Conservation (phyloP, 2,888 invertebrate genomes). For the Mamestra brassicae region DNA sequence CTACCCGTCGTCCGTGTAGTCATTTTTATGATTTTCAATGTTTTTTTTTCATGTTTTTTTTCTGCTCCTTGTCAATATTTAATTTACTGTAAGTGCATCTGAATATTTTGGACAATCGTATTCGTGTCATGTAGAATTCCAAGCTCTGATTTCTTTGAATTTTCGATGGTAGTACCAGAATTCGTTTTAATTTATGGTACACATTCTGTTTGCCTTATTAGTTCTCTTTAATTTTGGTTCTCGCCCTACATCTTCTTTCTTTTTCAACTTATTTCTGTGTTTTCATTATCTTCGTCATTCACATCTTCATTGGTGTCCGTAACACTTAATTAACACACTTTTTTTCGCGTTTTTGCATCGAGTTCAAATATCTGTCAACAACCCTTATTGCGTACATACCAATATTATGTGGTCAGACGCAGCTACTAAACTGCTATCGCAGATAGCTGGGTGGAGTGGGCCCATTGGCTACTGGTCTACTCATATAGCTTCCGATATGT, state of each 20-base stretch:
- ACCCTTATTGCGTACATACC: conserved; percentile 35
- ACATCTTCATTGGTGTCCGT: no score
- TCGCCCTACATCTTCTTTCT: neutral
- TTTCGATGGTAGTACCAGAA: neutral
- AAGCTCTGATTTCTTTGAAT: neutral
- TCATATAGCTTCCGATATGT: neutral
- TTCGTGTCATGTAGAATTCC: neutral
- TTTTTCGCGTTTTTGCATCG: neutral
- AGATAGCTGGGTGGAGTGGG: conserved; percentile 7
- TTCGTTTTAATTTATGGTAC: neutral
- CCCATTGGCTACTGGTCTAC: no score
- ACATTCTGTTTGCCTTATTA: neutral
- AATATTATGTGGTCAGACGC: neutral
- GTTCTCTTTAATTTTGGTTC: neutral
- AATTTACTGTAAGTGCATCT: neutral
- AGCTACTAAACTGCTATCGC: neutral
- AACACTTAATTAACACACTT: neutral
- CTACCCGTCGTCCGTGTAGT: conserved; percentile 1
- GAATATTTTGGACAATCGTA: neutral
- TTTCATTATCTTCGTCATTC: neutral
- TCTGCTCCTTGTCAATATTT: conserved; percentile 1
- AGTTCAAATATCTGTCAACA: conserved; percentile 43
- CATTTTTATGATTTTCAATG: neutral
- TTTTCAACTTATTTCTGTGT: neutral
- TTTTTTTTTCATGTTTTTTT: neutral